These are phyloP conservation scores for Eubasilissa regina DNA, from an alignment of 1,140 invertebrate species.

Conservation along the genomic window DNA sequence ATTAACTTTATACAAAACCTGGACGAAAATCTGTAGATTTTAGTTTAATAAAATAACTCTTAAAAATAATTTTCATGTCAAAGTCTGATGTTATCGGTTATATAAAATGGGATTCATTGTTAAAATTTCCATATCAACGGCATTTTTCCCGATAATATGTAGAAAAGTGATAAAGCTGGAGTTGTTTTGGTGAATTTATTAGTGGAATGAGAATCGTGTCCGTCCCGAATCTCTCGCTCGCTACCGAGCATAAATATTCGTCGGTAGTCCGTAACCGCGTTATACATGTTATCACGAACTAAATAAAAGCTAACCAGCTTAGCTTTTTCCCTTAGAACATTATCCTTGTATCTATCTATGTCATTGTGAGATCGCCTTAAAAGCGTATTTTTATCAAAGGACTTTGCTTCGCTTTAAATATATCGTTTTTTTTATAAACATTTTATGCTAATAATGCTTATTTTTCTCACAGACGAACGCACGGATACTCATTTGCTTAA, in stretches of 20 bases:
- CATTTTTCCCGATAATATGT: conserved; percentile 16
- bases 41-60: neutral
- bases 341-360: neutral
- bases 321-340: neutral
- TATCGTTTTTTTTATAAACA: too few relatives aligned
- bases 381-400: too few relatives aligned
- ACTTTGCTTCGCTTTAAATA: too few relatives aligned
- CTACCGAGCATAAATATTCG: conserved; percentile 25
- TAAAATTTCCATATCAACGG: conserved; percentile 39
- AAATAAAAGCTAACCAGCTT: conserved; percentile 13
- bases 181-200: conserved; percentile 45
- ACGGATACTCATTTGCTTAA: too few relatives aligned
- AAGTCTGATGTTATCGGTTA: neutral
- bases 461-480: too few relatives aligned
- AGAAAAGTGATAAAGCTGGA: conserved; percentile 33
- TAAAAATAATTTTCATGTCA: conserved; percentile 7
- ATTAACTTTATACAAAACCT: neutral
- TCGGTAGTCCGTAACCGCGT: conserved; percentile 28
- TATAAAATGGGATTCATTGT: conserved; percentile 11
- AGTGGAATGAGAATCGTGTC: conserved; percentile 20
- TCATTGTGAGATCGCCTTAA: too few relatives aligned
- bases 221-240: neutral
- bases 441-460: too few relatives aligned
- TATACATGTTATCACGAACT: conserved; percentile 24
- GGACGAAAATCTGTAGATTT: neutral